Base-by-base conservation (phyloP, 2,113 vertebrate species). In the Vireo altiloquus region DNA sequence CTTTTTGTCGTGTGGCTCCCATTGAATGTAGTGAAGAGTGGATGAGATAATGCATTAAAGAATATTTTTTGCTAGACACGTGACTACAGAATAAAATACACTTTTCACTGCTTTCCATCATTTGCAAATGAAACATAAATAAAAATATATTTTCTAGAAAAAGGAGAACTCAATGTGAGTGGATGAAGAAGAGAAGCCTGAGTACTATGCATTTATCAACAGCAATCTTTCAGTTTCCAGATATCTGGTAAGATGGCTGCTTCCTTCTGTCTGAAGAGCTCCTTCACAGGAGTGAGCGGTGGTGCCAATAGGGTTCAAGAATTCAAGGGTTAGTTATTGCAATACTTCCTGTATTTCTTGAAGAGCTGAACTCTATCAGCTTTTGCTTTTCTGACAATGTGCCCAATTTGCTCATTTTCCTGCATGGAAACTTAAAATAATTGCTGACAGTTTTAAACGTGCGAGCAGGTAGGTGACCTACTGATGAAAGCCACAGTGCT, bases 381-480 rank as follows among this genome's bases (percentile, higher is more conserved):
- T 63, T 81, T 90, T 70, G 35, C 50, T 92, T 65, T 86, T 49
- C 85, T 92, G 60, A 21, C n/a, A 35, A 20, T 50, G 20, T 50
- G 31, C 18, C 49, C 15, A 68, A 71, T 92, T 82, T 77, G 18
- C 35, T 90, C 31, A 22, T 61, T 76, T 95, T 82, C 60, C 37
- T 74, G 75, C 65, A 35, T 0, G 0, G 88, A 82, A 93, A 76
- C 27, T 64, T 81, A 21, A 87, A 94, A 93, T 96, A 90, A 89
- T 83, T 93, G 76, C 82, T 94, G 94, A 47, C 72, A 74, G 71
- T 85, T 94, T 94, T 70, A 88, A 94, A 49, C 25, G 54, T 52
- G 71, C 75, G 81, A 84, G 82, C 76, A 68, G n/a, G 46, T 33
- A 82, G 80, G 65, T 94, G 88, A 93, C 68, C 79, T 93, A 17